Conservation (phyloP, 1,140 invertebrate genomes). For the Mercenaria mercenaria region DNA sequence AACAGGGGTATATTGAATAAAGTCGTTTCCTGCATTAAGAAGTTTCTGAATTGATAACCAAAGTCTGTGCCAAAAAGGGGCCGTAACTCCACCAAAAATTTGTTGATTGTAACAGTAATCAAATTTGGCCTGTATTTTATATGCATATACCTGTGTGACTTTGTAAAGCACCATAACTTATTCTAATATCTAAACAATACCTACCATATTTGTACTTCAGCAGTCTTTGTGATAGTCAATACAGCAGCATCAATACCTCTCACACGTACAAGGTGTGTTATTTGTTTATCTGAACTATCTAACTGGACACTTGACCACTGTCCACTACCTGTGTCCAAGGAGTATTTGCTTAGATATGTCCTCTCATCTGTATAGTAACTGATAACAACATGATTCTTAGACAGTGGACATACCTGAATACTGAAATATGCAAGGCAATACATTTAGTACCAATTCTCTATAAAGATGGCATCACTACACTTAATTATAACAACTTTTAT, state of each 20-base stretch:
- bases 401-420: constrained; percentile 29
- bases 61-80: too few relatives aligned
- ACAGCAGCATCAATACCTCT: constrained; percentile 30
- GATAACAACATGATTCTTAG: not conserved
- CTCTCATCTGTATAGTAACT: constrained; percentile 30
- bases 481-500: too few relatives aligned
- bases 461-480: too few relatives aligned
- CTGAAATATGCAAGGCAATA: not conserved
- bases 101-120: too few relatives aligned
- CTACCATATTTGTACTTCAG: constrained; percentile 62
- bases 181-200: too few relatives aligned
- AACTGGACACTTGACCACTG: constrained; percentile 31
- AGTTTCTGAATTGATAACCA: too few relatives aligned
- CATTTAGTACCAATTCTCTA: not conserved
- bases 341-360: constrained; percentile 13
- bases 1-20: too few relatives aligned
- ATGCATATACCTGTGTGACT: too few relatives aligned
- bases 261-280: not conserved
- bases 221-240: constrained; percentile 6
- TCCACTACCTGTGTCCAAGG: not conserved
- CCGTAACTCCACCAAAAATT: too few relatives aligned
- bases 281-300: not conserved
- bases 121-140: too few relatives aligned
- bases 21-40: too few relatives aligned
- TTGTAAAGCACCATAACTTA: too few relatives aligned